Base-by-base conservation (phyloP, 2,888 invertebrate species). In the Chaitophorus viminalis region DNA sequence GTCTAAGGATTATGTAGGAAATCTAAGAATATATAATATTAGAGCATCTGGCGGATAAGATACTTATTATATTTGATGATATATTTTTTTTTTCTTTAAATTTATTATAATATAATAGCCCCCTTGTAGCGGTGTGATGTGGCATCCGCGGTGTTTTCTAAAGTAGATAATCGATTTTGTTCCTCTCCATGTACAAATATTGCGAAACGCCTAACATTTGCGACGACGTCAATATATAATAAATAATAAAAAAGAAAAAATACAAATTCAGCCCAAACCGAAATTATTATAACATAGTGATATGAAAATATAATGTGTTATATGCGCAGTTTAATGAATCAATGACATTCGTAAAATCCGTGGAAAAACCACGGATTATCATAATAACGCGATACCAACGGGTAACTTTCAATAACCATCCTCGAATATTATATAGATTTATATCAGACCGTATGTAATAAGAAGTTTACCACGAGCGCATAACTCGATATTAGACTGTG, bases 21-120 rank as follows among this genome's bases (percentile, higher is more conserved):
- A 83, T 83, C 25, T 54, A 74, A 36, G 29, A 60, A 83, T 54
- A n/a, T n/a, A n/a, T n/a, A n/a, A n/a, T n/a, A 60, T 25, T 0
- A 25, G 6, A 46, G 60, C 74, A 60, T 29, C 29, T 74, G 82
- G 74, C 18, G 60, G 36, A 70, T 60, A 39, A 83, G 36, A 36
- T 36, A 82, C 54, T 54, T 54, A 82, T 33, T 39, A 33, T 33
- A 54, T 33, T 29, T 25, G n/a, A 29, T 21, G 17, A 14, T 31
- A 54, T 31, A 17, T 46, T 46, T 46, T 77, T 77, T 31, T 74
- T 39, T 39, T 75, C 29, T 4, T n/a, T 72, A 8, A 31, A 11
- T 25, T 60, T 60, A 21, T 60, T 60, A 60, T 60, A 60, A 21
- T 60, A 60, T 21, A 60, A 25, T 21, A 4, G 25, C 60, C 25